These are phyloP conservation scores for Trissolcus basalis DNA, from an alignment of 1,140 invertebrate genomes.

Conservation along the genomic window DNA sequence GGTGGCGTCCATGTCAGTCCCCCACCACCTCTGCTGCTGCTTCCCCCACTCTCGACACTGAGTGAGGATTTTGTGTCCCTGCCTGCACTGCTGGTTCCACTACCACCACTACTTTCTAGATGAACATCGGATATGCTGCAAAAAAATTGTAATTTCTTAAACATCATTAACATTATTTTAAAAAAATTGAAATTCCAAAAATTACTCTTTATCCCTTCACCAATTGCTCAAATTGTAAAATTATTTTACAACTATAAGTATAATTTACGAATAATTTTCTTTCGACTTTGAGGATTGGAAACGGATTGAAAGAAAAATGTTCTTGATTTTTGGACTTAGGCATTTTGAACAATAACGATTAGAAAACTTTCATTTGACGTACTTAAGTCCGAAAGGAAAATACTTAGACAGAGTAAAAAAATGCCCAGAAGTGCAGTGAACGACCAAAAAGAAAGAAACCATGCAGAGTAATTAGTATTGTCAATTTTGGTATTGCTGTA, in stretches of 20 bases:
- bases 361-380: conserved; percentile 13
- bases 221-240: too few relatives aligned
- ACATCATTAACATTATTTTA: too few relatives aligned
- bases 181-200: neutral
- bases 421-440: conserved; percentile 46
- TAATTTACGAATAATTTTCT: too few relatives aligned
- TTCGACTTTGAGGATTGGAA: too few relatives aligned
- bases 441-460: conserved; percentile 48
- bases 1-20: conserved; percentile 89
- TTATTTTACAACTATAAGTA: too few relatives aligned
- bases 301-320: too few relatives aligned
- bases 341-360: too few relatives aligned
- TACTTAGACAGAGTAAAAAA: conserved; percentile 42
- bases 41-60: conserved; percentile 80
- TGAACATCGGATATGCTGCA: conserved; percentile 67
- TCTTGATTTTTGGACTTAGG: neutral
- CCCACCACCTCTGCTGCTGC: conserved; percentile 77
- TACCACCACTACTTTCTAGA: conserved; percentile 74
- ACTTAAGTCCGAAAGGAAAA: conserved; percentile 25
- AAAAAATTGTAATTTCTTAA: too few relatives aligned
- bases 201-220: conserved; percentile 32
- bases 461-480: conserved; percentile 33
- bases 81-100: conserved; percentile 74
- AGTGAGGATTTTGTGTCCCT: conserved; percentile 83
- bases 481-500: conserved; percentile 40